These are phyloP conservation scores for Nephotettix cincticeps DNA, from an alignment of 1,140 invertebrate species.

Conservation along the genomic window DNA sequence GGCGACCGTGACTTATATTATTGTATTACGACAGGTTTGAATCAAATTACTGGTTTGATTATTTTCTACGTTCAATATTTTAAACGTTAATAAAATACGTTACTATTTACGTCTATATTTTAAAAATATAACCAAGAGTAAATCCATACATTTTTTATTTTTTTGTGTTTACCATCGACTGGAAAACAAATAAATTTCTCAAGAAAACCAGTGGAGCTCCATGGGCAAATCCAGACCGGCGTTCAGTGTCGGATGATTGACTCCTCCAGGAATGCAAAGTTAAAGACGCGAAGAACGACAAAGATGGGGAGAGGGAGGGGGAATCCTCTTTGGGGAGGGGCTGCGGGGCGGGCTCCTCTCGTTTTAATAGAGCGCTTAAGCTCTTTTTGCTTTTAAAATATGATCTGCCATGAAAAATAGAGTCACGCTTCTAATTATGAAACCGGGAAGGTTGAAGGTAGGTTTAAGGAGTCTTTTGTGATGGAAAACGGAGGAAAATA, in stretches of 20 bases:
- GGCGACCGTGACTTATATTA: too few relatives aligned
- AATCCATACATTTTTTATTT: too few relatives aligned
- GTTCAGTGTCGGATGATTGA: not conserved
- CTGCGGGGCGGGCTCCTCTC: slow-evolving; percentile 1
- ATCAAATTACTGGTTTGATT: too few relatives aligned
- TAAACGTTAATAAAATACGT: too few relatives aligned
- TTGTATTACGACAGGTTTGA: too few relatives aligned
- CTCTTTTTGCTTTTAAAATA: slow-evolving; percentile 34
- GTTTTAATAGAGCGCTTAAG: slow-evolving; percentile 33
- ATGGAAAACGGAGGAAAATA: slow-evolving; percentile 33
- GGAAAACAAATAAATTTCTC: too few relatives aligned
- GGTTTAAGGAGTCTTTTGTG: slow-evolving; percentile 34
- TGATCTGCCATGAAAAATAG: slow-evolving; percentile 34
- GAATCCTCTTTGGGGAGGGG: slow-evolving; percentile 24
- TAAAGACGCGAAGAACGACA: slow-evolving; percentile 12
- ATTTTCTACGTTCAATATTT: too few relatives aligned
- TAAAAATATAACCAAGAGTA: too few relatives aligned
- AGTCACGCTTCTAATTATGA: slow-evolving; percentile 34
- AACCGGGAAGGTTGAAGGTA: slow-evolving; percentile 33
- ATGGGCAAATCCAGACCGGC: too few relatives aligned
- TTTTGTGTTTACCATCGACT: too few relatives aligned
- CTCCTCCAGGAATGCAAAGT: slow-evolving; percentile 1
- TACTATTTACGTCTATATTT: too few relatives aligned
- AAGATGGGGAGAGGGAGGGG: not conserved
- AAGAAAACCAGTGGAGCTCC: too few relatives aligned